Evolutionary conservation across 1,140 invertebrate genomes (phyloP).

Genomic region (Temnothorax curvispinosus): DNA sequence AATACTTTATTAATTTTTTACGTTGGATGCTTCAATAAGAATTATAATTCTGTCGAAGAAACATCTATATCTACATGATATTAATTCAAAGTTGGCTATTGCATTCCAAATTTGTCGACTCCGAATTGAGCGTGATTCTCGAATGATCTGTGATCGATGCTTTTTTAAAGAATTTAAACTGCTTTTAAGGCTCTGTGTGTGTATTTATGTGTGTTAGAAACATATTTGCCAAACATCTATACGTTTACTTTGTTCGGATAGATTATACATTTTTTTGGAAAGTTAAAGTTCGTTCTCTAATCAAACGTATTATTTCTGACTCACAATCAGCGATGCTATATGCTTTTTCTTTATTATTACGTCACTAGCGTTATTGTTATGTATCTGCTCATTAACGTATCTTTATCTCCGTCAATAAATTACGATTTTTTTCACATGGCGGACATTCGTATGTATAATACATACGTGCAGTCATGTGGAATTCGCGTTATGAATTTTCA

Average conservation of each 20-base stretch:
- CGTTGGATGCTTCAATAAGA: background rate
- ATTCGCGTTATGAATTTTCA: background rate
- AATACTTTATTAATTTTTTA: background rate
- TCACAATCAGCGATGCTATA: background rate
- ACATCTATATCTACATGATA: background rate
- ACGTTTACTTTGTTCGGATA: background rate
- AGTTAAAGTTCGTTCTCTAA: background rate
- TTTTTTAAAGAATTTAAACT: background rate
- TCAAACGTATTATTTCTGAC: background rate
- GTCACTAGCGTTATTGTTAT: constrained; percentile 27
- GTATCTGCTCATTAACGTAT: constrained; percentile 31
- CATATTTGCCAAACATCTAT: background rate
- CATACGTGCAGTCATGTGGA: background rate
- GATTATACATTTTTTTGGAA: background rate
- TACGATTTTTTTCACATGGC: constrained; percentile 9
- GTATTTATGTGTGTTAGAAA: background rate
- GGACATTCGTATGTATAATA: background rate
- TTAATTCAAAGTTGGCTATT: background rate
- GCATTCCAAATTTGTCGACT: background rate
- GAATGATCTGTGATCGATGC: background rate
- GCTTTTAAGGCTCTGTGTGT: background rate
- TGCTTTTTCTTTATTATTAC: background rate
- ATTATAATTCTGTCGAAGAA: background rate
- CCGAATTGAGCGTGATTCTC: background rate
- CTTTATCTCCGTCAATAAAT: constrained; percentile 45